Percentiles rank a stretch among this genome's conserved stretches.
phyloP scores from a whole-genome alignment of 2,888 invertebrate genomes.

The Amorpha juglandis region DNA sequence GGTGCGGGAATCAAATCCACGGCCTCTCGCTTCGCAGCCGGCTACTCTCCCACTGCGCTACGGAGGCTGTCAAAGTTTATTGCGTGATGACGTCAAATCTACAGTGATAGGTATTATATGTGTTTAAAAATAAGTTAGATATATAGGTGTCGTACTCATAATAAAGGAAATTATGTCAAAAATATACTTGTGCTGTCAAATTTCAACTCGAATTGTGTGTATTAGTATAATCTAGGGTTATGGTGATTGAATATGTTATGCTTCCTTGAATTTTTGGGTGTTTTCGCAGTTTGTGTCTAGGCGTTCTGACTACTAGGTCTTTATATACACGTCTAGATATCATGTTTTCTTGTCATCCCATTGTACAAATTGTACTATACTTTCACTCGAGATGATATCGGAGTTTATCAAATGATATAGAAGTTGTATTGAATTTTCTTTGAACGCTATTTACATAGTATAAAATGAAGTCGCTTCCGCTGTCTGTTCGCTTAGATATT shows the following conservation, averaged over 20 bases:
- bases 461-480: no score
- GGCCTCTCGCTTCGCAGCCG: no score
- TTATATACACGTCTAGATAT: background rate
- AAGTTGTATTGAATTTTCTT: no score
- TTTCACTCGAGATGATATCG: no score
- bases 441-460: no score
- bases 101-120: slow-evolving; percentile 2
- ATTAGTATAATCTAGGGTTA: slow-evolving; percentile 29
- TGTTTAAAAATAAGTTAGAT: slow-evolving; percentile 16
- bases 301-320: background rate
- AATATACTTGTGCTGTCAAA: slow-evolving; percentile 33
- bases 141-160: slow-evolving; percentile 9
- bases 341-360: background rate
- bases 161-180: slow-evolving; percentile 30
- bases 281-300: background rate
- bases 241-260: slow-evolving; percentile 23
- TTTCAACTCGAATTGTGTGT: slow-evolving; percentile 38
- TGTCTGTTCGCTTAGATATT: no score
- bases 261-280: slow-evolving; percentile 16
- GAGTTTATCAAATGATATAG: no score
- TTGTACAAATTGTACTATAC: background rate
- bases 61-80: no score
- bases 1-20: no score
- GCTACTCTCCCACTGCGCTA: no score
- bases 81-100: background rate